A percentile compares a stretch with the other conserved stretches of the same genome.
Evolutionary conservation across 1,140 invertebrate genomes (phyloP).

Genomic region (Popillia japonica): DNA sequence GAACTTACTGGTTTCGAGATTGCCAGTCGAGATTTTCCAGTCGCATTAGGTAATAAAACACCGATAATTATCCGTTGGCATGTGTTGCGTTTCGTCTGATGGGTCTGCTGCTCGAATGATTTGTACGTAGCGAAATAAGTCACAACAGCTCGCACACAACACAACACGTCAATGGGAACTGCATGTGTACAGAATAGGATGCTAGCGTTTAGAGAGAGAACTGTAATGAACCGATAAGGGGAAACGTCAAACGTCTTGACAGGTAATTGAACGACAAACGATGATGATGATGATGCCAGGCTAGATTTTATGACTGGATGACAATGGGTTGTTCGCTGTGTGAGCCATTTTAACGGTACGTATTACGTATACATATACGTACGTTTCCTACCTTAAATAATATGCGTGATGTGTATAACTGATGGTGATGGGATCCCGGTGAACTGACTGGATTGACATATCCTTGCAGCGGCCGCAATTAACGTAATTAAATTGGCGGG

Average conservation of each 20-base stretch:
- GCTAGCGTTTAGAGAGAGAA: no score
- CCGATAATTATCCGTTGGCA: slow-evolving; percentile 29
- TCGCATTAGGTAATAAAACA: slow-evolving; percentile 29
- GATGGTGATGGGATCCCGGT: not conserved
- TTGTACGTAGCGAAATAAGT: no score
- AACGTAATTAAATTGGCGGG: slow-evolving; percentile 21
- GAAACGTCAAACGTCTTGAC: slow-evolving; percentile 24
- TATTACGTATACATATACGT: not conserved
- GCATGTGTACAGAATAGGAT: no score
- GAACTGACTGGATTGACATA: not conserved
- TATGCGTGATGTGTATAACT: no score
- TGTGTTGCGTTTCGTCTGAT: not conserved
- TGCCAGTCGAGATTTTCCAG: not conserved
- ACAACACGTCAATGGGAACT: no score
- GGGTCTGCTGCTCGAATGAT: no score
- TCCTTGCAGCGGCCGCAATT: not conserved
- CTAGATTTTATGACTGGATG: slow-evolving; percentile 2
- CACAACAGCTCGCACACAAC: not conserved
- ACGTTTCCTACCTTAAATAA: not conserved
- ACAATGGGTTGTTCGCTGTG: not conserved
- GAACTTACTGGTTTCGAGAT: not conserved
- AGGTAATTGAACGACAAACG: slow-evolving; percentile 21
- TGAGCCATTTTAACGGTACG: slow-evolving; percentile 12
- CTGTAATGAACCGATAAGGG: not conserved
- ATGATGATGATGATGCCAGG: not conserved